Evolutionary conservation across 2,888 invertebrate species (phyloP).

Genomic region (Cheilosia pagana): DNA sequence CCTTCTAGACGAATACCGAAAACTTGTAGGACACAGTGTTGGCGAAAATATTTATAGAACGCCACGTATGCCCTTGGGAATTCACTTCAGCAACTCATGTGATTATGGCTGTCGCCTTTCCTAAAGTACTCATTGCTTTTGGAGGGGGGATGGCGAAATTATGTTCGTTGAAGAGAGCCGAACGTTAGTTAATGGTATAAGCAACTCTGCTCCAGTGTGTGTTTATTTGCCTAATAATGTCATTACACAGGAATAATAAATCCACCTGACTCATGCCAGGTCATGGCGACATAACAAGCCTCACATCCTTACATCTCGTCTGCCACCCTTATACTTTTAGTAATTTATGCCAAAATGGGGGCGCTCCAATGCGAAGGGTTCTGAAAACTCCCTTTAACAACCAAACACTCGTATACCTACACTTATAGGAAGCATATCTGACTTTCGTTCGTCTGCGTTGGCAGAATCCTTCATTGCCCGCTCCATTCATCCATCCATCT

Average conservation of each 20-base stretch:
- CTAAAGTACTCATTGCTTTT: slow-evolving; percentile 25
- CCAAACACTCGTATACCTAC: neutral
- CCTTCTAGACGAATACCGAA: slow-evolving; percentile 36
- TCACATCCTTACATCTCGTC: slow-evolving; percentile 1
- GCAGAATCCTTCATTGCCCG: slow-evolving; percentile 5
- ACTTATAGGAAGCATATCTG: too few relatives aligned
- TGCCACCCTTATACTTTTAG: slow-evolving; percentile 21
- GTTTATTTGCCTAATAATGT: slow-evolving; percentile 74
- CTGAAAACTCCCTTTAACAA: neutral
- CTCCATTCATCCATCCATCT: neutral
- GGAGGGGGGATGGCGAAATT: neutral
- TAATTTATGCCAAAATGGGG: slow-evolving; percentile 63
- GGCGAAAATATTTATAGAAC: neutral
- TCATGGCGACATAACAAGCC: slow-evolving; percentile 27
- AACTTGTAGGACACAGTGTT: slow-evolving; percentile 49
- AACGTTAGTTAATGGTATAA: slow-evolving; percentile 36
- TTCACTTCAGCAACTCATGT: slow-evolving; percentile 18
- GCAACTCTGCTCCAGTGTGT: slow-evolving; percentile 54
- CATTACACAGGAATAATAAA: slow-evolving; percentile 65
- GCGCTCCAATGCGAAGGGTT: slow-evolving; percentile 42
- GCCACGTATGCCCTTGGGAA: slow-evolving; percentile 14
- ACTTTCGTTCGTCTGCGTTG: slow-evolving; percentile 27
- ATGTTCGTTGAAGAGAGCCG: neutral
- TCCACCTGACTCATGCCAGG: slow-evolving; percentile 63
- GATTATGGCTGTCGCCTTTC: slow-evolving; percentile 10